Base-by-base conservation (phyloP, 2,888 invertebrate species). In the Micoletzkya japonica region DNA sequence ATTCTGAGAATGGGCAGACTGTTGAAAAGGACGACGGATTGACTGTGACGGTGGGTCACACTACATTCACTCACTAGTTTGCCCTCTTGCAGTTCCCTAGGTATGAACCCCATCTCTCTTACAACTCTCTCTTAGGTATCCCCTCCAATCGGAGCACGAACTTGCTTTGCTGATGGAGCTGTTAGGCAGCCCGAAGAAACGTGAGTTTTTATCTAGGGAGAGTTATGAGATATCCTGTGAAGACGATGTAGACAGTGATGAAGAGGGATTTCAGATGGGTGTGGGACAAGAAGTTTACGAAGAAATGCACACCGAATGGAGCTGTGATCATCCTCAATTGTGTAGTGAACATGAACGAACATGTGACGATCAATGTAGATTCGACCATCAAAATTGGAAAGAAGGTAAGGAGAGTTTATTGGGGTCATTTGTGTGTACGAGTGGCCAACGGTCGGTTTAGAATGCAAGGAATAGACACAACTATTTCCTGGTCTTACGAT, bases 281-380 rank as follows among this genome's bases (percentile, higher is more conserved):
- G 17, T 74, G 76, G 1, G 80, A 78, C 32, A 75, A 74, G 52
- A 79, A 77, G 57, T 80, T 80, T 75, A 77, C 76, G 6, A 80
- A 80, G 72, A 79, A 77, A 54, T 80, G 80, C 66, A 79, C 77
- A 3, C 75, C 76, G 6, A 71, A 73, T 4, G 80, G 80, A 24
- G 76, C 79, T 0, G 74, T 76, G 4, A 73, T 77, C 24, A 77
- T 79, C 57, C 60, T 79, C 56, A 77, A 79, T 57, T 79, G 79
- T 70, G 72, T 79, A 24, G 73, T 79, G 4, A 76, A 77, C 70
- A 77, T 76, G 24, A 74, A 78, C 44, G 79, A 77, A 24, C 73
- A 78, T 58, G 77, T 77, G 2, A 76, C 76, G 14, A 76, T 79
- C 59, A 73, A 73, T 50, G 76, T 79, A 59, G 75, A 79, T 56